Evolutionary conservation across 2,888 invertebrate genomes (phyloP).

Genomic region (Hirtodrosophila duncani): DNA sequence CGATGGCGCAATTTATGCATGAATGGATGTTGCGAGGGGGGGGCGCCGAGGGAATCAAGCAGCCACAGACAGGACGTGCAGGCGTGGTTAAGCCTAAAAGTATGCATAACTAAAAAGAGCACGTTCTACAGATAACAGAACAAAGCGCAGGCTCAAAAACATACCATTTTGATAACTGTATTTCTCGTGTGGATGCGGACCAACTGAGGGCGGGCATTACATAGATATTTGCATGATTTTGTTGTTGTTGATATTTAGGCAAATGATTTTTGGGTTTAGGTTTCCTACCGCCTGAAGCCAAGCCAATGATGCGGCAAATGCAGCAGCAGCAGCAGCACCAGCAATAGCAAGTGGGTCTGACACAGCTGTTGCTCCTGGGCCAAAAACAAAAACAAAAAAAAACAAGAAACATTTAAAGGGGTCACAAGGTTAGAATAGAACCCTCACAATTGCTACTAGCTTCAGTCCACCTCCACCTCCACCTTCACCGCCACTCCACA

Average conservation of each 20-base stretch:
- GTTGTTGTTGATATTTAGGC: constrained; percentile 41
- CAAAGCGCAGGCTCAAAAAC: constrained; percentile 27
- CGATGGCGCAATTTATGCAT: constrained; percentile 46
- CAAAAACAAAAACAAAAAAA: too few species aligned
- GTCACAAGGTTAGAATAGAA: constrained; percentile 21
- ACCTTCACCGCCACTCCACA: too few species aligned
- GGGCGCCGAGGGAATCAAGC: too few species aligned
- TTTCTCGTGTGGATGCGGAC: constrained; percentile 8
- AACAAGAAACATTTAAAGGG: constrained; percentile 17
- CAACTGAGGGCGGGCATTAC: too few species aligned
- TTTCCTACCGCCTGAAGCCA: not conserved
- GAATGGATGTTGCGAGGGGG: constrained; percentile 17
- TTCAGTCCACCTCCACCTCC: too few species aligned
- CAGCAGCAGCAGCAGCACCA: too few species aligned
- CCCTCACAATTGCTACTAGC: constrained; percentile 22
- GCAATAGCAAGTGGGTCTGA: not conserved
- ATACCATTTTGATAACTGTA: constrained; percentile 54
- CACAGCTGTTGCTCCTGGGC: constrained; percentile 34
- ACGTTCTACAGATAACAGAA: constrained; percentile 61
- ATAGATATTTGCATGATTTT: too few species aligned
- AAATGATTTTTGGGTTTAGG: constrained; percentile 36
- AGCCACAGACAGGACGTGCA: constrained; percentile 43
- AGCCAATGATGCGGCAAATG: constrained; percentile 27
- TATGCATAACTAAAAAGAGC: constrained; percentile 65
- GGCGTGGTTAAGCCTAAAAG: constrained; percentile 57